Conservation (phyloP, 2,113 vertebrate species). For the Delphinapterus leucas region DNA sequence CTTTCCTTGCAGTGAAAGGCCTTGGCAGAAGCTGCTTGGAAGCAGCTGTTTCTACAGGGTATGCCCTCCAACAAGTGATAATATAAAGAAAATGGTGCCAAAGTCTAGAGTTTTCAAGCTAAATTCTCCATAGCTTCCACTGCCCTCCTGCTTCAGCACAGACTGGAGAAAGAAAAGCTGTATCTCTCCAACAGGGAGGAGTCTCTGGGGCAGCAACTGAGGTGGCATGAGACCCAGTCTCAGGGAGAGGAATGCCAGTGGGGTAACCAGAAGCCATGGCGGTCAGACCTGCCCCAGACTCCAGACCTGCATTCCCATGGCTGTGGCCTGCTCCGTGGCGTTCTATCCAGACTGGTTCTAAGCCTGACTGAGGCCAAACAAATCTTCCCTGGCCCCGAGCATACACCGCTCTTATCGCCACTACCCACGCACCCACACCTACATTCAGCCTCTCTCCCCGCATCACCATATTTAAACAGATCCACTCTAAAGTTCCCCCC, state of each 20-base stretch:
- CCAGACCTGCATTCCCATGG: background rate
- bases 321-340: background rate
- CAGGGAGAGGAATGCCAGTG: background rate
- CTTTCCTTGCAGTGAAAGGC: background rate
- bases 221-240: background rate
- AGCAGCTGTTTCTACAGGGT: background rate
- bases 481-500: background rate
- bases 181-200: background rate
- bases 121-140: background rate
- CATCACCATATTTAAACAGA: background rate
- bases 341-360: background rate
- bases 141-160: background rate
- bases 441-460: background rate
- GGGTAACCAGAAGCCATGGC: background rate
- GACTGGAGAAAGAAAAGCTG: background rate
- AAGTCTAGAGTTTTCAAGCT: background rate
- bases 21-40: background rate
- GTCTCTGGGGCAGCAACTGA: slow-evolving; percentile 19
- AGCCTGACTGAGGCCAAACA: background rate
- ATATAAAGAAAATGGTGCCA: background rate
- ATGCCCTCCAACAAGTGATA: background rate
- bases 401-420: background rate
- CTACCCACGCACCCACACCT: background rate
- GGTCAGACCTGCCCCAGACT: background rate
- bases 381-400: background rate